phyloP scores from a whole-genome alignment of 2,797 vertebrate species.

The Poecilia picta region DNA sequence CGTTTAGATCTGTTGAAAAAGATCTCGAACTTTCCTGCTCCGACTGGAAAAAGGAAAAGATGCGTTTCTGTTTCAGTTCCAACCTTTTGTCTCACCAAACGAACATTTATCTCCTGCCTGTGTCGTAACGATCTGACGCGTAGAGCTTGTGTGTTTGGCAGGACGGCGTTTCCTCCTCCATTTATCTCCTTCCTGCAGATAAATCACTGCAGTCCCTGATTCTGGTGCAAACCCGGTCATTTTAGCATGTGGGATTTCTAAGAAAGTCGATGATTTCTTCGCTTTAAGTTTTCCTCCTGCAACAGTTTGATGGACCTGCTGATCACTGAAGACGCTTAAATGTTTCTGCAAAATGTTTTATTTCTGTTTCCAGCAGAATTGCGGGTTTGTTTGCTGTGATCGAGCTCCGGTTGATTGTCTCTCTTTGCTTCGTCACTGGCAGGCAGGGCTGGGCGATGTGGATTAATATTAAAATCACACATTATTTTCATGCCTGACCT shows the following conservation, averaged over 20 bases:
- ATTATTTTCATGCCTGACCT: too few relatives aligned
- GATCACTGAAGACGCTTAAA: constrained; percentile 2
- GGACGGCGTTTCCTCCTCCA: constrained; percentile 63
- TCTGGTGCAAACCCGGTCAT: constrained; percentile 28
- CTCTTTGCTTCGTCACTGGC: background rate
- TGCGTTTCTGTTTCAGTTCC: background rate
- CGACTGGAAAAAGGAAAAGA: constrained; percentile 16
- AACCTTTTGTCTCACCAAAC: background rate
- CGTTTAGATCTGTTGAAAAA: too few relatives aligned
- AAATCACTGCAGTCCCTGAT: constrained; percentile 14
- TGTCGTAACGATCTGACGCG: constrained; percentile 41
- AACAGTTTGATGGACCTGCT: constrained; percentile 21
- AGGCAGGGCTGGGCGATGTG: too few relatives aligned
- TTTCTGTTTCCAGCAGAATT: constrained; percentile 4
- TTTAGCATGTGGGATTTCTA: constrained; percentile 40
- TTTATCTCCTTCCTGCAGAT: constrained; percentile 15
- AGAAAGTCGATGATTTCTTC: constrained; percentile 24
- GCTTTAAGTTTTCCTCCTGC: constrained; percentile 29
- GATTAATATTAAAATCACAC: too few relatives aligned
- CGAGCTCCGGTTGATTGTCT: constrained; percentile 24
- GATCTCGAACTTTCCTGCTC: too few relatives aligned
- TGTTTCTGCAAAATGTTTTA: background rate
- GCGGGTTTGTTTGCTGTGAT: constrained; percentile 30
- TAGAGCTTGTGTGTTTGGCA: constrained; percentile 74
- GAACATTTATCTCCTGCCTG: background rate